Evolutionary conservation across 1,140 invertebrate genomes (phyloP), one percentile per base, ranked within the genome.

Genomic region (Camponotus floridanus): DNA sequence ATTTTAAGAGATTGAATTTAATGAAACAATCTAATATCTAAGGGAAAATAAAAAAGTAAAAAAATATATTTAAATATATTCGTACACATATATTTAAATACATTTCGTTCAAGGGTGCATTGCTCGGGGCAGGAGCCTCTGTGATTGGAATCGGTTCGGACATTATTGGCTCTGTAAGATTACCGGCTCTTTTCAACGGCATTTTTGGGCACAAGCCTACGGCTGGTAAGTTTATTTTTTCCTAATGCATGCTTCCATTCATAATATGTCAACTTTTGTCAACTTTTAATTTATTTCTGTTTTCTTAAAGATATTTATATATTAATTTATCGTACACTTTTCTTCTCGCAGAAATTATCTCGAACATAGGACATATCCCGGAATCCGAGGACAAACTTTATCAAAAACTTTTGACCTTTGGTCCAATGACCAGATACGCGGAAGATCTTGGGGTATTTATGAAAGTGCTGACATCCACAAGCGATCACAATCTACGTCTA

Each of bases 191-290:
- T 55, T 98, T 98, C 92, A 98, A 97, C 94, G 98, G 98, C 26
- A 95, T 99, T 42, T 99, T 98, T 92, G 98, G 98, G 36, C 98
- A 98, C 93, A 99, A 98, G 92, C 97, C 98, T 21, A 97, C 98
- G 1, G 95, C 96, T 87, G 96, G 97, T 96, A 91, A 92, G 87
- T 48, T 13, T 3, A 39, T 62, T 65, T 18, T n/a, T 70, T 31
- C 42, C 42, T 55, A 62, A 45, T 26, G 11, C 15, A 13, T 59
- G n/a, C n/a, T n/a, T n/a, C 26, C 1, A 26, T 26, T 26, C 26
- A 26, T 26, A 26, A 26, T 26, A 26, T 26, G 26, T 26, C 26
- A 1, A 26, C 26, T 26, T 26, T 26, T 26, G 26, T 26, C 26
- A 26, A 26, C 26, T n/a, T 76, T 59, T 59, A 0, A 76, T 21